Evolutionary conservation across 2,797 vertebrate species (phyloP).

Genomic region (Uromys caudimaculatus): DNA sequence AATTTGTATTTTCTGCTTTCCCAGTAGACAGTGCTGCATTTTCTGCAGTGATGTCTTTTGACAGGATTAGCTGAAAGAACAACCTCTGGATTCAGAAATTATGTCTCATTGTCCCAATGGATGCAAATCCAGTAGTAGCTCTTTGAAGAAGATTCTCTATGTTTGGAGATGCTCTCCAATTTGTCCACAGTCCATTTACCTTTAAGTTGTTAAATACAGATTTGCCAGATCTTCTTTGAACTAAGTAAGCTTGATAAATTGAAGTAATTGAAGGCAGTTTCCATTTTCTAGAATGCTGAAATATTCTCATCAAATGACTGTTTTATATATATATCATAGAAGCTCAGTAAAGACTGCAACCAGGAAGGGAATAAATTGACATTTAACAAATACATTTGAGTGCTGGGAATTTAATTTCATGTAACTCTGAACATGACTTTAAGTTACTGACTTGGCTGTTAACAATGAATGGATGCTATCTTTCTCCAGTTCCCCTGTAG

Average conservation of each 20-base stretch:
- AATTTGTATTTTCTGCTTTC: neutral
- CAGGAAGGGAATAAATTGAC: neutral
- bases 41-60: neutral
- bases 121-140: neutral
- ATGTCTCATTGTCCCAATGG: neutral
- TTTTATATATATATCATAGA: no score
- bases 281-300: neutral
- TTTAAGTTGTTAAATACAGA: constrained; percentile 11
- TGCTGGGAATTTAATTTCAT: neutral
- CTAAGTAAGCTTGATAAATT: constrained; percentile 9
- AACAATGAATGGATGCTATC: neutral
- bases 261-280: neutral
- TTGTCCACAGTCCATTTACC: neutral
- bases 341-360: neutral
- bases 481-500: neutral
- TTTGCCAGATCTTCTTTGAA: constrained; percentile 34
- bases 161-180: neutral
- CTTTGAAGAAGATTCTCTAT: neutral
- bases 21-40: neutral
- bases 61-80: neutral
- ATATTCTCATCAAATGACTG: neutral
- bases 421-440: neutral
- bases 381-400: neutral
- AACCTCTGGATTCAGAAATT: neutral
- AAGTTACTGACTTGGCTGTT: neutral